Base-by-base conservation (phyloP, 2,797 vertebrate species). In the Acipenser ruthenus region DNA sequence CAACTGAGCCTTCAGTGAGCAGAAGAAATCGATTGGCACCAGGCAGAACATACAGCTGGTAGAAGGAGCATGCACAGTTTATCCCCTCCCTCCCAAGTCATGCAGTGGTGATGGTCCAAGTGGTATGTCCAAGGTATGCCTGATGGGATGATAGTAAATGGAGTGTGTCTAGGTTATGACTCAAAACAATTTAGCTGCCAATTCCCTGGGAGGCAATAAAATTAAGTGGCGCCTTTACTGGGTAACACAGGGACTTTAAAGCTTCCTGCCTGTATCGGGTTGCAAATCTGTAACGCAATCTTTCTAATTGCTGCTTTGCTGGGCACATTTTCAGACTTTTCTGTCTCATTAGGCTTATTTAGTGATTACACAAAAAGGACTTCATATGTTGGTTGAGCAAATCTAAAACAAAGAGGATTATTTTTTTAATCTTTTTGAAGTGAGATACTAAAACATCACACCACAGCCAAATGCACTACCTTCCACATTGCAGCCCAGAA, bases 281-380 rank as follows among this genome's bases (percentile, higher is more conserved):
- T 71, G 52, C 66, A 13, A 18, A 56, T 50, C 49, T 59, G 62
- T 70, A 70, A 70, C 18, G 48, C 48, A 65, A 67, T 49, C 59
- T 37, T 52, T n/a, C 23, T 60, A n/a, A 37, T 63, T 50, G 52
- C 18, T 67, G 61, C 66, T 70, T 67, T 56, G 12, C 49, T 62
- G 60, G 60, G 18, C 9, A 47, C 11, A 2, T 12, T 51, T 48
- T 15, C 53, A 13, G 55, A 13, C 47, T 59, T 23, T 66, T 11
- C 65, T 59, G 23, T 18, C 37, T 66, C 53, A 56, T 65, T 59
- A 49, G 53, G 10, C 47, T 59, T 58, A 10, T 48, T 37, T 58
- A 55, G 9, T 37, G 23, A 37, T 37, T 37, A 37, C 23, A 37
- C 23, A 37, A 37, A 37, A 37, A 37, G 23, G 23, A 37, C 23